A percentile compares a stretch with the other conserved stretches of the same genome.
Evolutionary conservation across 2,797 vertebrate genomes (phyloP).

Genomic region (Anguilla megastoma): DNA sequence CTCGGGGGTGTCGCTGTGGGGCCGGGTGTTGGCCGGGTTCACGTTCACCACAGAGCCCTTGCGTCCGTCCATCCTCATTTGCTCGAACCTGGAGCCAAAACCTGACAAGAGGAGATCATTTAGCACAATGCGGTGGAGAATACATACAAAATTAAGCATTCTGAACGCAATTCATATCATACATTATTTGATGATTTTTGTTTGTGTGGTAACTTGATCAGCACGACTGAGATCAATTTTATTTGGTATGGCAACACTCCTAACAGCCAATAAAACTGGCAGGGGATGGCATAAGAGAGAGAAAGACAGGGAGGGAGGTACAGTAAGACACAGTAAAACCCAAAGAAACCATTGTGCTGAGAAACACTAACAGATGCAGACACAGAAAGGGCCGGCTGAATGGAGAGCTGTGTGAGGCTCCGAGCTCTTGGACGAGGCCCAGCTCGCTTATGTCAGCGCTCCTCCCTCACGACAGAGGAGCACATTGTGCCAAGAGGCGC

Average conservation of each 20-base stretch:
- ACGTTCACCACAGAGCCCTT: constrained; percentile 91
- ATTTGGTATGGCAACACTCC: neutral
- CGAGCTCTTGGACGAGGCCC: neutral
- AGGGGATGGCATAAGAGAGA: neutral
- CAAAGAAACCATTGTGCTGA: neutral
- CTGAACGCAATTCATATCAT: neutral
- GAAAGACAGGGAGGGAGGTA: neutral
- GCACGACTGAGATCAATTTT: neutral
- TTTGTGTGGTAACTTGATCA: neutral
- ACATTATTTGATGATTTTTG: neutral
- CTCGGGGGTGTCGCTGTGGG: constrained; percentile 88
- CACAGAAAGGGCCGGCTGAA: neutral
- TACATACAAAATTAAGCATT: neutral
- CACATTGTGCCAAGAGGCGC: neutral
- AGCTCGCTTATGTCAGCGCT: neutral
- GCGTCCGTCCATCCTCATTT: constrained; percentile 78
- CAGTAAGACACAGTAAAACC: neutral
- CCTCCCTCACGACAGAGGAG: neutral
- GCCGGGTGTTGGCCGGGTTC: constrained; percentile 86
- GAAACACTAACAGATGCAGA: neutral
- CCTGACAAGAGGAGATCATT: neutral
- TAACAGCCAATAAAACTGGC: neutral
- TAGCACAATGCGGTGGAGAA: neutral
- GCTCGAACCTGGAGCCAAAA: constrained; percentile 64
- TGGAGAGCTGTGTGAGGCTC: neutral